Evolutionary conservation across 1,140 invertebrate species (phyloP).

Genomic region (Lepidostoma basale): DNA sequence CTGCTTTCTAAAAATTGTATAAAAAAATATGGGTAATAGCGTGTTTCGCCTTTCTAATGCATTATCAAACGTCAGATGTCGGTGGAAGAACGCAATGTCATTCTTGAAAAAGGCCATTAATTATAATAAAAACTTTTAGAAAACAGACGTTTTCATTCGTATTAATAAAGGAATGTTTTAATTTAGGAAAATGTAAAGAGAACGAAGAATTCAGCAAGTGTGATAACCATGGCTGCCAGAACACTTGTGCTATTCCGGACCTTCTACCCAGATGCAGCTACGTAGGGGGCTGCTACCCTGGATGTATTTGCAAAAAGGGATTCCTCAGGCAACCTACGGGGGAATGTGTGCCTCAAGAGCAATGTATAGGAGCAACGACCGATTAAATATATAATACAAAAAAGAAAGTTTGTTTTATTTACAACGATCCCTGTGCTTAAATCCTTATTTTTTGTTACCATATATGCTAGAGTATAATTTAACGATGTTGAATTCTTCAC

Average conservation of each 20-base stretch:
- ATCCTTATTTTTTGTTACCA: background rate
- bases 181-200: constrained; percentile 17
- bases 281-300: constrained; percentile 4
- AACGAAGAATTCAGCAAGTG: constrained; percentile 25
- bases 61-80: too few relatives aligned
- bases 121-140: too few relatives aligned
- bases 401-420: background rate
- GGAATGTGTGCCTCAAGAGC: background rate
- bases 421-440: background rate
- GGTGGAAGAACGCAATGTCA: too few relatives aligned
- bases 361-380: background rate
- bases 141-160: too few relatives aligned
- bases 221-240: constrained; percentile 23
- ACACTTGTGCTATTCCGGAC: constrained; percentile 20
- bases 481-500: background rate
- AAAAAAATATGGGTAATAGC: too few relatives aligned
- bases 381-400: background rate
- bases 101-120: too few relatives aligned
- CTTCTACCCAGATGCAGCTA: background rate
- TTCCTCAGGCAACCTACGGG: background rate
- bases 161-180: background rate
- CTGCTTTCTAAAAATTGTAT: too few relatives aligned
- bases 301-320: constrained; percentile 26
- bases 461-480: background rate
- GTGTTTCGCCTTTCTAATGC: too few relatives aligned